Evolutionary conservation across 1,140 invertebrate species (phyloP), one percentile per base, ranked within the genome.

Genomic region (Himalopsyche phryganea): DNA sequence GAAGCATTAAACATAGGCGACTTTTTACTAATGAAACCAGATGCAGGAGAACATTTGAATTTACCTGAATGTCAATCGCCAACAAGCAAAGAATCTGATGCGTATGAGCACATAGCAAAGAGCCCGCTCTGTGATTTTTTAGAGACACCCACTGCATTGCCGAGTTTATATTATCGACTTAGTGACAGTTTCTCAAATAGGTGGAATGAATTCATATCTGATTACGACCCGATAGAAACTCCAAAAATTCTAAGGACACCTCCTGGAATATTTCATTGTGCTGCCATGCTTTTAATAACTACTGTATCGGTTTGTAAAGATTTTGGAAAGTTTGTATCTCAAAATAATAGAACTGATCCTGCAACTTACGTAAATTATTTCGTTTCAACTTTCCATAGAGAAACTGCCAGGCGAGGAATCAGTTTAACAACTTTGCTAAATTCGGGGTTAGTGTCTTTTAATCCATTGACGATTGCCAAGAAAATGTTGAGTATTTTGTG

Each of bases 121-220:
- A 80, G 77, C 66, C 81, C 83, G 1, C 73, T 87, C 40, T 70
- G 75, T 0, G 79, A 82, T 61, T 69, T 85, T 6, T 80, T 87
- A 15, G 72, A 79, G 1, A 75, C 79, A 40, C 86, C 86, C 0
- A 79, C 80, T 28, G 83, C 86, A 36, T 77, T 90, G 13, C 83
- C 83, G 10, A 77, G 80, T 45, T 74, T 91, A 3, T 82, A 83
- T 66, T 80, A 83, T 35, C 84, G 85, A 61, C 58, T 90, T 7
- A 79, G 80, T 9, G 83, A 88, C 62, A 83, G 81, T 40, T 74
- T 88, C 15, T 83, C 85, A 13, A 90, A 90, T 51, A 75, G 80
- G 28, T 92, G 88, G 89, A 90, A 90, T 63, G 86, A 90, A 64
- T 87, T 91, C 56, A 81, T 90, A 9, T 85, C 80, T 40, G 83